These are phyloP conservation scores for Lutraria rhynchaena DNA, from an alignment of 1,140 invertebrate genomes.

Conservation along the genomic window DNA sequence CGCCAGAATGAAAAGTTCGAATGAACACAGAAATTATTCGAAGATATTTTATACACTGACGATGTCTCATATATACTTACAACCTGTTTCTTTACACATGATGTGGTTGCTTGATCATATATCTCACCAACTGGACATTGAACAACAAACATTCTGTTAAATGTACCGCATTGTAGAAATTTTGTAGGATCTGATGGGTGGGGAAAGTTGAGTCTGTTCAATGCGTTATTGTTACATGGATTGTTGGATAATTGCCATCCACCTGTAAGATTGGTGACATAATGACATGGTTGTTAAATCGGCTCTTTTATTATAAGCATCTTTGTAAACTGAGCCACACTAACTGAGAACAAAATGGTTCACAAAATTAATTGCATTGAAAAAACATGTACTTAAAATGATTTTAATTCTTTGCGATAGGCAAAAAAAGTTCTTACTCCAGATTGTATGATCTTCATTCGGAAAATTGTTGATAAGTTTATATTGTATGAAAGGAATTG, in stretches of 20 bases:
- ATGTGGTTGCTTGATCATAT: conserved; percentile 48
- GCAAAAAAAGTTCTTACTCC: too few relatives aligned
- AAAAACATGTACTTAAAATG: too few relatives aligned
- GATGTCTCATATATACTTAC: background rate
- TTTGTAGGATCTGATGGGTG: conserved; percentile 51
- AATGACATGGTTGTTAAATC: background rate
- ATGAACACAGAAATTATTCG: background rate
- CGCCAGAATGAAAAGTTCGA: too few relatives aligned
- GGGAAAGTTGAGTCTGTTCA: conserved; percentile 30
- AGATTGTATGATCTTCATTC: too few relatives aligned
- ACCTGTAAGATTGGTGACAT: conserved; percentile 9
- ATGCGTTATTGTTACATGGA: conserved; percentile 22
- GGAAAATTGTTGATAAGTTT: too few relatives aligned
- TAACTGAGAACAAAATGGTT: too few relatives aligned
- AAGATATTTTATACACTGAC: too few relatives aligned
- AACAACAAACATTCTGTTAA: conserved; percentile 53
- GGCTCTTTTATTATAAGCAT: background rate
- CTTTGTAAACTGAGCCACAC: too few relatives aligned
- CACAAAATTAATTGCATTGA: too few relatives aligned
- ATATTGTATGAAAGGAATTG: too few relatives aligned
- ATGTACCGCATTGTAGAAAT: conserved; percentile 60
- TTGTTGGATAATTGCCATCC: conserved; percentile 30
- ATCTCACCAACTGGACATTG: conserved; percentile 58
- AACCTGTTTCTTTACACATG: conserved; percentile 19
- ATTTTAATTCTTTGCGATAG: too few relatives aligned